Percentiles rank a stretch among this genome's conserved stretches.
Evolutionary conservation across 2,797 vertebrate species (phyloP).

Genomic region (Euphonia xanthogaster): DNA sequence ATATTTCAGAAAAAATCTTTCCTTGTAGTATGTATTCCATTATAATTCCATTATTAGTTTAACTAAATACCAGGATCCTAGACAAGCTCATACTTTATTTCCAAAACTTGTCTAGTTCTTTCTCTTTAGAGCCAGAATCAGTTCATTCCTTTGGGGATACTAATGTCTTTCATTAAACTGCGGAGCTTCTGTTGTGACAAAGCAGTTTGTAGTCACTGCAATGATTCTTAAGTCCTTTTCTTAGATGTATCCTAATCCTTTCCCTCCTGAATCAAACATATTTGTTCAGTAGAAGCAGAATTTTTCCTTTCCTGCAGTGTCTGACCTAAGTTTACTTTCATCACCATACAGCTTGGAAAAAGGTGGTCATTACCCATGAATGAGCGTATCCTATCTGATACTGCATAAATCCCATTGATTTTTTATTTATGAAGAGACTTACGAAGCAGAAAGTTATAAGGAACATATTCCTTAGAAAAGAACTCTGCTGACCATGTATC

Average conservation of each 20-base stretch:
- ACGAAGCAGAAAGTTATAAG: background rate
- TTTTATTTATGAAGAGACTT: background rate
- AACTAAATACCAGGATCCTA: background rate
- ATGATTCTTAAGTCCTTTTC: background rate
- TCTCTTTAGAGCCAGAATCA: background rate
- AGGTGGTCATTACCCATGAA: background rate
- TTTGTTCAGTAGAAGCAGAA: background rate
- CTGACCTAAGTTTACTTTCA: background rate
- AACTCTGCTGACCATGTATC: background rate
- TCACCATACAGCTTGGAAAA: background rate
- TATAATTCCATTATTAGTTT: background rate
- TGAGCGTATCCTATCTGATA: background rate
- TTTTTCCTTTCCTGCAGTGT: background rate
- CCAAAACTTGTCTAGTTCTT: background rate
- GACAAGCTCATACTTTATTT: background rate
- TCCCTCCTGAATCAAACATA: background rate
- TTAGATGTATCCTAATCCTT: background rate
- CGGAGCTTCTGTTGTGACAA: background rate
- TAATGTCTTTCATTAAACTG: background rate
- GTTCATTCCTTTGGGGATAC: background rate
- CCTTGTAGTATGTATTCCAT: background rate
- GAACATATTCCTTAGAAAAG: background rate
- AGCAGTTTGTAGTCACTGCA: background rate
- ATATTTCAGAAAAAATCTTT: background rate
- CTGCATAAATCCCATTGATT: background rate